Conservation (phyloP, 1,140 invertebrate species). For the Lamellibrachia luymesi region DNA sequence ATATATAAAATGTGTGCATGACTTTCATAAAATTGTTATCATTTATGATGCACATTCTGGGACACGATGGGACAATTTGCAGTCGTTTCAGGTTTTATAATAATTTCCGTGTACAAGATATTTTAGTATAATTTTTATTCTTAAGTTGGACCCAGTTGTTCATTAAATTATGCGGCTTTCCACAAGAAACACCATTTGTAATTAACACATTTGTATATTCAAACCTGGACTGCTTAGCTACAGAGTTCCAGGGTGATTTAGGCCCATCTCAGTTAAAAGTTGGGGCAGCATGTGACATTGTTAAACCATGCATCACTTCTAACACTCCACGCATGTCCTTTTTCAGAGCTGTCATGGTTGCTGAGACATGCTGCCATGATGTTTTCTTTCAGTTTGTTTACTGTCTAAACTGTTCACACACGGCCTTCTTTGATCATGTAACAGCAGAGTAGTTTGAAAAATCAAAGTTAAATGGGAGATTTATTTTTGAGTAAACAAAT, state of each 20-base stretch:
- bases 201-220: not conserved
- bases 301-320: not conserved
- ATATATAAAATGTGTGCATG: not conserved
- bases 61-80: not conserved
- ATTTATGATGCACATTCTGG: not conserved
- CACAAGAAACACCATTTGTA: not conserved
- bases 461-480: not conserved
- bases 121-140: not conserved
- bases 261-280: not conserved
- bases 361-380: not conserved
- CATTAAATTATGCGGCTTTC: no score
- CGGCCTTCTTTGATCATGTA: not conserved
- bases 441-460: not conserved
- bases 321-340: not conserved
- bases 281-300: not conserved
- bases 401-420: not conserved
- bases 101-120: not conserved
- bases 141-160: not conserved
- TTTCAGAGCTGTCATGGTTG: not conserved
- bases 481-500: not conserved
- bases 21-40: not conserved
- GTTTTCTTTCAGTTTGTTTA: not conserved
- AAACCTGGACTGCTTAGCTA: not conserved
- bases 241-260: not conserved
- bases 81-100: not conserved